phyloP scores from a whole-genome alignment of 2,888 invertebrate species.

The Drepanosiphum platanoidis region DNA sequence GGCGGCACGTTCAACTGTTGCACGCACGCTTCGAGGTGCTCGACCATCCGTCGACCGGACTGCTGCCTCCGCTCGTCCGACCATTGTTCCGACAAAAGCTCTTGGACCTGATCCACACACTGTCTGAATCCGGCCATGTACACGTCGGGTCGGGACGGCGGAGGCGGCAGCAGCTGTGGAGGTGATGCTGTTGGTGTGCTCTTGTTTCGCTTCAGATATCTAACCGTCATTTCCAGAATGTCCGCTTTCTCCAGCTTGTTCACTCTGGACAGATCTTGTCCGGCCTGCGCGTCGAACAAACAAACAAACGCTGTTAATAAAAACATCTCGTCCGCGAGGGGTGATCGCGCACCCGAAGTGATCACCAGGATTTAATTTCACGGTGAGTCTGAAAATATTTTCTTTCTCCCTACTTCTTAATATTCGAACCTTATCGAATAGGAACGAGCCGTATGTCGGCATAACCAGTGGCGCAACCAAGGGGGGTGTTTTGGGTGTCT shows the following conservation, averaged over 20 bases:
- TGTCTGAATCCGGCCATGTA: conserved; percentile 43
- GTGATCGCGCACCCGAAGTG: too few relatives aligned
- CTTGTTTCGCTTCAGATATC: conserved; percentile 48
- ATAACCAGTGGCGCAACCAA: too few relatives aligned
- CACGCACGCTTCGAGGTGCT: conserved; percentile 42
- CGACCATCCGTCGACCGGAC: conserved; percentile 45
- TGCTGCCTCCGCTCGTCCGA: not conserved
- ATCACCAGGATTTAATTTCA: too few relatives aligned
- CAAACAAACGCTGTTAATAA: not conserved
- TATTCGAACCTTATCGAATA: too few relatives aligned
- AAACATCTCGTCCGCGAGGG: not conserved
- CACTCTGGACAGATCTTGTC: conserved; percentile 53
- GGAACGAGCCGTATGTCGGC: too few relatives aligned
- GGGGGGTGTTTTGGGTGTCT: too few relatives aligned
- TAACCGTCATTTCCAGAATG: conserved; percentile 62
- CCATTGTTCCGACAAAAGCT: conserved; percentile 54
- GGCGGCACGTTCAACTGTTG: not conserved
- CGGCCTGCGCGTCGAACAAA: conserved; percentile 41
- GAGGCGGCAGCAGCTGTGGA: not conserved
- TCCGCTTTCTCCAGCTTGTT: conserved; percentile 63
- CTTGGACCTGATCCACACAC: conserved; percentile 46
- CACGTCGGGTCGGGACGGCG: not conserved
- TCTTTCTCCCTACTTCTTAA: too few relatives aligned
- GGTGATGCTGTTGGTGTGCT: not conserved
- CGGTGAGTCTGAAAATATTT: too few relatives aligned